phyloP scores from a whole-genome alignment of 2,888 invertebrate genomes.

The Eulithis prunata region DNA sequence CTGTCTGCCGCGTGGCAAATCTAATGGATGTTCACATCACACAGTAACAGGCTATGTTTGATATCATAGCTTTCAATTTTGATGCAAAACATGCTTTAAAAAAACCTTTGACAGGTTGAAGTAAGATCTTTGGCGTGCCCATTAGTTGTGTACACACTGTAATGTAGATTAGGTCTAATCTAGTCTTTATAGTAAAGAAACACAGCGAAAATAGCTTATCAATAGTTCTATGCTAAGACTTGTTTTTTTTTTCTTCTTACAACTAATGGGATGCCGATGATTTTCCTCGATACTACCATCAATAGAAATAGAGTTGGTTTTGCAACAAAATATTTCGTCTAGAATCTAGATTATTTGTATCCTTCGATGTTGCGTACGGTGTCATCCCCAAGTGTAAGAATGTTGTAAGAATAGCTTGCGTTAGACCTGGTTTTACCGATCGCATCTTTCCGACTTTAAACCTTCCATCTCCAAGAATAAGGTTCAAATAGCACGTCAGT shows the following conservation, averaged over 20 bases:
- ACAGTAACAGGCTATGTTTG: not conserved
- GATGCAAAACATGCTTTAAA: too few relatives aligned
- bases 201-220: too few relatives aligned
- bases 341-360: not conserved
- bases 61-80: too few relatives aligned
- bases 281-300: not conserved
- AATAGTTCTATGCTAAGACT: too few relatives aligned
- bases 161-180: too few relatives aligned
- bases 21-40: not conserved
- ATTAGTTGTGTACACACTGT: not conserved
- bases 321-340: slow-evolving; percentile 1
- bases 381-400: slow-evolving; percentile 48
- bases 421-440: slow-evolving; percentile 1
- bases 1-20: not conserved
- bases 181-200: too few relatives aligned
- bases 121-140: not conserved
- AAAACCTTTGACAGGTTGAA: too few relatives aligned
- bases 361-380: slow-evolving; percentile 38
- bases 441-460: slow-evolving; percentile 17
- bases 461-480: not conserved
- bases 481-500: not conserved
- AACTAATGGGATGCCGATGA: slow-evolving; percentile 1
- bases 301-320: not conserved
- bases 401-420: slow-evolving; percentile 50
- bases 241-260: not conserved